phyloP scores from a whole-genome alignment of 2,797 vertebrate species.

The Crypturellus tataupa region DNA sequence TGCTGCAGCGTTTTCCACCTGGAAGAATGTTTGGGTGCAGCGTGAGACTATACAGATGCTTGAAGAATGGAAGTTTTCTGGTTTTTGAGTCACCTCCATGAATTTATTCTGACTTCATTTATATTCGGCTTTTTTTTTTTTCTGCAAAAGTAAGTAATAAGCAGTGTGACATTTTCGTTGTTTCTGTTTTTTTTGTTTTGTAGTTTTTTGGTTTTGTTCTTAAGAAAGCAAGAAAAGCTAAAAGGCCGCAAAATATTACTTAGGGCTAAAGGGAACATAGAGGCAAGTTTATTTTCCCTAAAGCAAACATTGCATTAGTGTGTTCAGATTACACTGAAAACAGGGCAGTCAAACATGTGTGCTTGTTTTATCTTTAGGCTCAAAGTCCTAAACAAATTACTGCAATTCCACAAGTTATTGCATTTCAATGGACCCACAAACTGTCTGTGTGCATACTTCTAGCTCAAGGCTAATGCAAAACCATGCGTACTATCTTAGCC shows the following conservation, averaged over 20 bases:
- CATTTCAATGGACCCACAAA: background rate
- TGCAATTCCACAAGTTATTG: background rate
- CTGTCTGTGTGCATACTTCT: fast-evolving
- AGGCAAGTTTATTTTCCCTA: background rate
- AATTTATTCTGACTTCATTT: background rate
- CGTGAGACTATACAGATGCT: fast-evolving
- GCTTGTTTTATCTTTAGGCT: fast-evolving
- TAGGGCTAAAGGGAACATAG: background rate
- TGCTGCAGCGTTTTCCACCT: fast-evolving
- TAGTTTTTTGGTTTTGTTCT: no score
- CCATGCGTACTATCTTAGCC: background rate
- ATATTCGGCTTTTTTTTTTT: background rate
- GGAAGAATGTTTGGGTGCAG: fast-evolving
- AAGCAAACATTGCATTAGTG: fast-evolving
- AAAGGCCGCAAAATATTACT: background rate
- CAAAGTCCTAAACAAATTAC: background rate
- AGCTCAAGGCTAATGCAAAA: background rate
- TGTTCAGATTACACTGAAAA: background rate
- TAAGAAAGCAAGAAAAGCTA: no score
- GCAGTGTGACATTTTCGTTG: no score
- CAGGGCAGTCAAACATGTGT: fast-evolving
- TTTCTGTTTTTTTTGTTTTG: no score
- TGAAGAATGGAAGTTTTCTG: fast-evolving
- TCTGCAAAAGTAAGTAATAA: background rate
- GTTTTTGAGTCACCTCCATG: background rate